Evolutionary conservation across 92 coral and sea anemone species (phyloP), one percentile per base, ranked within the genome.

Genomic region (Montipora capitata): DNA sequence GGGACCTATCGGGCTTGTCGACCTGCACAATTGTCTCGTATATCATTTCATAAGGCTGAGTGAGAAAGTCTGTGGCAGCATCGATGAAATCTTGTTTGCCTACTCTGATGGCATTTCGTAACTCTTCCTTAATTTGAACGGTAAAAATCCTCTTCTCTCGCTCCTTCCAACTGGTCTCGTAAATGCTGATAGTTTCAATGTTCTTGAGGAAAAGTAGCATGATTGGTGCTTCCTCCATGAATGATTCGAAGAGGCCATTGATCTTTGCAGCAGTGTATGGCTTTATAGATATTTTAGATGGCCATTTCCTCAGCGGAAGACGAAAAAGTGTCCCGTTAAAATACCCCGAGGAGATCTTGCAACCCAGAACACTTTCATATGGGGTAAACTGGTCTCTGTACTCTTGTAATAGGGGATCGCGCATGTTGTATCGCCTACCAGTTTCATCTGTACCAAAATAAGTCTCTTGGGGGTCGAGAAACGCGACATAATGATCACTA

Each of bases 391-490:
- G 99, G 77, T 97, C 99, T 13, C 74, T 82, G 85, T 83, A 95
- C 51, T 91, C 92, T 3, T 88, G 83, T 11, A 94, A 83, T 16
- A 92, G 76, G 6, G 93, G 87, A 44, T 94, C 96, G 59, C 90
- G 71, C 7, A 97, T 92, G 41, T 94, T 93, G 79, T 89, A 97
- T 74, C 94, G 93, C 48, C 93, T 92, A 11, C 99, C 99, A 10
- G 99, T 92, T 93, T 95, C 98, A 6, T 89, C 95, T 10, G 88
- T 79, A 10, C 97, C 97, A 73, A 97, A 97, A 84, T 89, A 97
- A 8, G 94, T 93, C 81, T 95, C 99, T 79, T 97, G 99, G 3
- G 99, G 99, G 68, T 97, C 99, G 16, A 97, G 88, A 76, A 97
- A 95, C 43, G 98, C 99, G 43, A 95, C 76, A 44, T 88, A 84